Percentiles rank a stretch among this genome's conserved stretches.
Evolutionary conservation across 2,888 invertebrate species (phyloP).

Genomic region (Atrina japonica): DNA sequence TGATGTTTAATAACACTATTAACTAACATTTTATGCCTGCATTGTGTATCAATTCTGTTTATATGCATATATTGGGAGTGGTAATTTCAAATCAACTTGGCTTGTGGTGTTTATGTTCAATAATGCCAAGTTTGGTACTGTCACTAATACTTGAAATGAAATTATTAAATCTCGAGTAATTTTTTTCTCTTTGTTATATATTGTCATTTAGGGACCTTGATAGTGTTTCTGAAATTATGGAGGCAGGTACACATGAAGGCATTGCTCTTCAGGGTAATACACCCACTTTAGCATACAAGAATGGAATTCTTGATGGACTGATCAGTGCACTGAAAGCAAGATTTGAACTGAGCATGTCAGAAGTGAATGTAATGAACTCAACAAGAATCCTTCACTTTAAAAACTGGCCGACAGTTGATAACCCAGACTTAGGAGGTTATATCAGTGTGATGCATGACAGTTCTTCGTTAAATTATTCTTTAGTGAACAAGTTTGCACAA

Average conservation of each 20-base stretch:
- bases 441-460: not conserved
- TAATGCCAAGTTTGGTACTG: not conserved
- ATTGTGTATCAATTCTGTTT: too few species aligned
- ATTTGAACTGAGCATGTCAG: conserved; percentile 1
- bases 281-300: conserved; percentile 3
- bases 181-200: not conserved
- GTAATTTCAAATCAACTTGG: conserved; percentile 2
- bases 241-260: not conserved
- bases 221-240: conserved; percentile 4
- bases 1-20: not conserved
- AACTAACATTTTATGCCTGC: not conserved
- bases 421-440: conserved; percentile 1
- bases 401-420: not conserved
- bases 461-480: not conserved
- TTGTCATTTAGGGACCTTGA: not conserved
- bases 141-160: not conserved
- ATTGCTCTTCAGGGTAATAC: conserved; percentile 1
- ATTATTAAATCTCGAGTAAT: not conserved
- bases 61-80: not conserved
- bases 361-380: not conserved
- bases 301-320: not conserved
- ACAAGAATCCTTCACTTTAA: conserved; percentile 6
- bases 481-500: not conserved
- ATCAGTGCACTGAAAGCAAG: conserved; percentile 1
- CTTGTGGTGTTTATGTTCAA: conserved; percentile 1